Conservation (phyloP, 2,888 invertebrate genomes). For the Papilio protenor region DNA sequence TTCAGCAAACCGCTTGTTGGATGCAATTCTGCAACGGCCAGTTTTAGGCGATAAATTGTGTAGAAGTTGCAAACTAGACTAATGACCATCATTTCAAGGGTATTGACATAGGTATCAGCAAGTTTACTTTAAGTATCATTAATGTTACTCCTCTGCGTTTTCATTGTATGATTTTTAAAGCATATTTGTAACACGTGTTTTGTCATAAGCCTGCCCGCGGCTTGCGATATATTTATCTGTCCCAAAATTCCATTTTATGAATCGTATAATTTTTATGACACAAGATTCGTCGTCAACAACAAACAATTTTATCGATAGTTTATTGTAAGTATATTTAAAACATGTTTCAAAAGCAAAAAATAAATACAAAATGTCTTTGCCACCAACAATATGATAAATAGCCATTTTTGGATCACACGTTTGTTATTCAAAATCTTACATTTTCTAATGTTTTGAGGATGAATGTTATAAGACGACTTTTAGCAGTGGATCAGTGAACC, state of each 20-base stretch:
- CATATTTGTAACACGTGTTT: not conserved
- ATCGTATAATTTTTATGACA: not conserved
- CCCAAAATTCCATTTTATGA: not conserved
- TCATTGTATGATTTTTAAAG: not conserved
- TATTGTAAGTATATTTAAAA: too few relatives aligned
- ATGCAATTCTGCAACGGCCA: not conserved
- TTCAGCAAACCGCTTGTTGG: conserved; percentile 13
- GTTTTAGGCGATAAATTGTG: conserved; percentile 10
- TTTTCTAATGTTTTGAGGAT: too few relatives aligned
- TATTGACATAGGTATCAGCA: too few relatives aligned
- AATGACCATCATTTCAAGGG: not conserved
- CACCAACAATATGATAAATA: too few relatives aligned
- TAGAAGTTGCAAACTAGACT: not conserved
- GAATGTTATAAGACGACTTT: not conserved
- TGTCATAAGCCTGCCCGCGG: not conserved
- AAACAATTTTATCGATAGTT: too few relatives aligned
- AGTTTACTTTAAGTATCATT: too few relatives aligned
- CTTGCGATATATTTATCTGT: not conserved
- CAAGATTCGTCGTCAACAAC: not conserved
- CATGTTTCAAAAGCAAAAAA: too few relatives aligned
- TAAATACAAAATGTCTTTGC: too few relatives aligned
- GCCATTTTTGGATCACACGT: too few relatives aligned
- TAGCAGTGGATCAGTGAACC: not conserved
- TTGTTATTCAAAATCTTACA: too few relatives aligned
- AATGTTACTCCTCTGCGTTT: not conserved